phyloP scores from a whole-genome alignment of 2,888 invertebrate species.

The Petrolisthes manimaculis region DNA sequence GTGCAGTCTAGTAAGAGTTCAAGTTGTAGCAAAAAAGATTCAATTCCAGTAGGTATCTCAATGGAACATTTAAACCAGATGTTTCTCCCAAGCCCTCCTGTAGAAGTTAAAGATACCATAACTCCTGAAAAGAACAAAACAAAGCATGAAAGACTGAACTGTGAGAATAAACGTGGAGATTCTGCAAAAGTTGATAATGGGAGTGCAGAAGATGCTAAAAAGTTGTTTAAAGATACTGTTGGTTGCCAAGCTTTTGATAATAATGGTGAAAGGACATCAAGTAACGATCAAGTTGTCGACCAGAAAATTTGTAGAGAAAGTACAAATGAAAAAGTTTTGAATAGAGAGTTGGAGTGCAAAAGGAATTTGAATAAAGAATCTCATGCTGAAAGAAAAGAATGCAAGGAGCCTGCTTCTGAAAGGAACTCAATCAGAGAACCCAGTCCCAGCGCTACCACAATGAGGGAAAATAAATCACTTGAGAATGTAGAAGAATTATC shows the following conservation, averaged over 20 bases:
- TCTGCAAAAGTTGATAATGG: neutral
- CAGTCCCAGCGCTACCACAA: neutral
- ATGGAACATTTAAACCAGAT: constrained; percentile 33
- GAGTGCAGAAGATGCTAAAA: neutral
- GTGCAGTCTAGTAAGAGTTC: constrained; percentile 22
- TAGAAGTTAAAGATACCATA: constrained; percentile 27
- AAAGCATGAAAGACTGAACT: constrained; percentile 24
- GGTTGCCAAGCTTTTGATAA: neutral
- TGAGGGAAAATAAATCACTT: constrained; percentile 18
- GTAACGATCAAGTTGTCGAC: constrained; percentile 29
- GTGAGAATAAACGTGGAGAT: constrained; percentile 21
- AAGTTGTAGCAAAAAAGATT: constrained; percentile 24
- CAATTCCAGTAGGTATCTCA: neutral
- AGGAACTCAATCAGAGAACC: constrained; percentile 21
- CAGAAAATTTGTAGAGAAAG: constrained; percentile 20
- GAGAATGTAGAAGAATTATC: constrained; percentile 4
- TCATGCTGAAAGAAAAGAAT: constrained; percentile 17
- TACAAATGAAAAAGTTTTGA: constrained; percentile 11
- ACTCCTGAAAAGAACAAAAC: constrained; percentile 33
- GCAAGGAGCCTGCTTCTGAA: constrained; percentile 16
- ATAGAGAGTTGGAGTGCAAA: constrained; percentile 3
- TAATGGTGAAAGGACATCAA: constrained; percentile 15
- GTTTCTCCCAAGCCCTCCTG: neutral
- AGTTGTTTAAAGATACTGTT: neutral
- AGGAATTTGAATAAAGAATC: constrained; percentile 21